phyloP scores from a whole-genome alignment of 2,113 vertebrate genomes.

The Struthio camelus region DNA sequence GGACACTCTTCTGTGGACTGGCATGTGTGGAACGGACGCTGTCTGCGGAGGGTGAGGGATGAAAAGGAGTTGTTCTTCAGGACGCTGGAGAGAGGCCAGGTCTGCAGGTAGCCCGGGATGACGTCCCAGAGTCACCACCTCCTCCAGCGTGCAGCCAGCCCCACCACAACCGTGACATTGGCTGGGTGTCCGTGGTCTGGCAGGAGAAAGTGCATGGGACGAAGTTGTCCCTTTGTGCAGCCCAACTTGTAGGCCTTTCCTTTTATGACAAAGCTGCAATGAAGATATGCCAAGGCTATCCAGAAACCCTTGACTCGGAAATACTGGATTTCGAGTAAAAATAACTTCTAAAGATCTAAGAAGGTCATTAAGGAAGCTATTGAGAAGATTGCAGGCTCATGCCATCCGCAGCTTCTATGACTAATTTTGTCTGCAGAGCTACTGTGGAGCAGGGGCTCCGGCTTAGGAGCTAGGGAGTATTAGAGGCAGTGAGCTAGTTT shows the following conservation, averaged over 20 bases:
- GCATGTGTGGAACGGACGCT: background rate
- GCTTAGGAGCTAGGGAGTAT: too few relatives aligned
- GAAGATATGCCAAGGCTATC: background rate
- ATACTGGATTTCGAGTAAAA: background rate
- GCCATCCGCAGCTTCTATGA: background rate
- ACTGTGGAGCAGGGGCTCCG: background rate
- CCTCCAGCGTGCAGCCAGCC: background rate
- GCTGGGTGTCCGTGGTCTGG: background rate
- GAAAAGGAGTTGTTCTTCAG: background rate
- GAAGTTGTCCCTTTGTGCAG: background rate
- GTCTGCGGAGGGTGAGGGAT: background rate
- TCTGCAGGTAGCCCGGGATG: background rate
- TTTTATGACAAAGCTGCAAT: background rate
- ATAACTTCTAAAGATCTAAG: background rate
- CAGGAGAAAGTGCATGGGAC: background rate
- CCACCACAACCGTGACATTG: too few relatives aligned
- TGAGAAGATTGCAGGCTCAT: background rate
- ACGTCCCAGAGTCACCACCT: background rate
- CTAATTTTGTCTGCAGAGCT: background rate
- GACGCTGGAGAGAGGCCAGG: too few relatives aligned
- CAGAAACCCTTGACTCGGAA: background rate
- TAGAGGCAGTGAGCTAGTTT: background rate
- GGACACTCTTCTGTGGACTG: background rate
- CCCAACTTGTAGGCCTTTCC: background rate
- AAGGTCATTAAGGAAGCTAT: background rate